These are phyloP conservation scores for Plotosus lineatus DNA, from an alignment of 2,113 vertebrate genomes.

Conservation along the genomic window DNA sequence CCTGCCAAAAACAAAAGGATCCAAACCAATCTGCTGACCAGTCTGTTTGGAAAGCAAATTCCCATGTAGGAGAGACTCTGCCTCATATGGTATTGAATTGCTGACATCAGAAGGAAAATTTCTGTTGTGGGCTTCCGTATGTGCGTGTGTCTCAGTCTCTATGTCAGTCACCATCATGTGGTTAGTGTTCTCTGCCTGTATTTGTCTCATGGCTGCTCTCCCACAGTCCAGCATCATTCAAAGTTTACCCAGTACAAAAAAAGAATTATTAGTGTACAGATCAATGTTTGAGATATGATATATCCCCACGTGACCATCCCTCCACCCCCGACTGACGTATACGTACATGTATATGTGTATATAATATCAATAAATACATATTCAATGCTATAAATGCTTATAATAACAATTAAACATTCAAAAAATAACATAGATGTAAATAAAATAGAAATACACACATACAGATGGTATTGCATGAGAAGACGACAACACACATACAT, in stretches of 20 bases:
- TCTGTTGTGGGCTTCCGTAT: conserved; percentile 27
- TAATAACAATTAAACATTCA: too few relatives aligned
- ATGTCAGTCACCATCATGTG: conserved; percentile 50
- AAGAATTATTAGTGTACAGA: too few relatives aligned
- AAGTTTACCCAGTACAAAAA: neutral
- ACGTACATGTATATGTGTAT: too few relatives aligned
- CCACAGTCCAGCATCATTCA: neutral
- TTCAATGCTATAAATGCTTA: too few relatives aligned
- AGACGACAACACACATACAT: too few relatives aligned
- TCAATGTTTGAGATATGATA: too few relatives aligned
- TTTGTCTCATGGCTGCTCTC: conserved; percentile 19
- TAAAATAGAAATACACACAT: too few relatives aligned
- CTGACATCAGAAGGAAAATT: conserved; percentile 33
- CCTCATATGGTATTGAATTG: conserved; percentile 45
- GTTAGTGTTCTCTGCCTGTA: conserved; percentile 29
- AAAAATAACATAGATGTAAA: too few relatives aligned
- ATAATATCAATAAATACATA: too few relatives aligned
- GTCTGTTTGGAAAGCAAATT: conserved; percentile 50
- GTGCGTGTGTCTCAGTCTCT: conserved; percentile 29
- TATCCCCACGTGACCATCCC: too few relatives aligned
- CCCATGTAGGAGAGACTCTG: conserved; percentile 37
- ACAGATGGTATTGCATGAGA: too few relatives aligned
- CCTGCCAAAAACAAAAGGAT: conserved; percentile 48
- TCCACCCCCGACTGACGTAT: too few relatives aligned
- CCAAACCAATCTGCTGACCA: conserved; percentile 52